A percentile compares a stretch with the other conserved stretches of the same genome.
phyloP scores from a whole-genome alignment of 2,113 vertebrate species.

The Columba livia region DNA sequence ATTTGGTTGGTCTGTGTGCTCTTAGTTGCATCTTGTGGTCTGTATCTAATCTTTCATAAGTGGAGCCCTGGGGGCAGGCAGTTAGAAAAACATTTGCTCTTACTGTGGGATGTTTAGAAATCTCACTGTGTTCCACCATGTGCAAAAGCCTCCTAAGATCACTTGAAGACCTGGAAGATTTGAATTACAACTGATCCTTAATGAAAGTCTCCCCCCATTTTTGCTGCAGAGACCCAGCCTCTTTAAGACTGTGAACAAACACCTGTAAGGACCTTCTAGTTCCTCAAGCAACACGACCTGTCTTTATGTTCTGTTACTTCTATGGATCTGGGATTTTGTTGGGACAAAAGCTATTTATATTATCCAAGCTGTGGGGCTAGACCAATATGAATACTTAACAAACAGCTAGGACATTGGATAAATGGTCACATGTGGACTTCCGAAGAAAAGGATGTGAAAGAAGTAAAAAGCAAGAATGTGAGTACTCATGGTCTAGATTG shows the following conservation, averaged over 20 bases:
- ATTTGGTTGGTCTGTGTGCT: background rate
- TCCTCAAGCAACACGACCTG: background rate
- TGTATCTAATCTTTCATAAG: background rate
- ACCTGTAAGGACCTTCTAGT: background rate
- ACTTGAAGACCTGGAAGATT: background rate
- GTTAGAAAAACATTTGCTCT: background rate
- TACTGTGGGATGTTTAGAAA: background rate
- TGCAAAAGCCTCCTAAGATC: background rate
- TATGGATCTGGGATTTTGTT: background rate
- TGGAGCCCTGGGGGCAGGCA: background rate
- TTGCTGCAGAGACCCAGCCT: background rate
- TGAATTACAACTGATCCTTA: background rate
- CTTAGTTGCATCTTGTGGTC: background rate
- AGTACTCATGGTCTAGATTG: background rate
- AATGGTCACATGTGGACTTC: background rate
- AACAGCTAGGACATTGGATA: background rate
- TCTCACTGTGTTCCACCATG: background rate
- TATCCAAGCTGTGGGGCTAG: background rate
- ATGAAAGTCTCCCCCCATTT: background rate
- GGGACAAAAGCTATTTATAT: background rate
- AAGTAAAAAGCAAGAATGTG: background rate
- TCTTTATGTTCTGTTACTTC: background rate
- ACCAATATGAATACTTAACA: background rate
- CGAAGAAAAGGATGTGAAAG: background rate
- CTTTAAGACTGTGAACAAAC: background rate